A percentile compares a stretch with the other conserved stretches of the same genome.
Evolutionary conservation across 2,797 vertebrate genomes (phyloP).

Genomic region (Pipistrellus pygmaeus): DNA sequence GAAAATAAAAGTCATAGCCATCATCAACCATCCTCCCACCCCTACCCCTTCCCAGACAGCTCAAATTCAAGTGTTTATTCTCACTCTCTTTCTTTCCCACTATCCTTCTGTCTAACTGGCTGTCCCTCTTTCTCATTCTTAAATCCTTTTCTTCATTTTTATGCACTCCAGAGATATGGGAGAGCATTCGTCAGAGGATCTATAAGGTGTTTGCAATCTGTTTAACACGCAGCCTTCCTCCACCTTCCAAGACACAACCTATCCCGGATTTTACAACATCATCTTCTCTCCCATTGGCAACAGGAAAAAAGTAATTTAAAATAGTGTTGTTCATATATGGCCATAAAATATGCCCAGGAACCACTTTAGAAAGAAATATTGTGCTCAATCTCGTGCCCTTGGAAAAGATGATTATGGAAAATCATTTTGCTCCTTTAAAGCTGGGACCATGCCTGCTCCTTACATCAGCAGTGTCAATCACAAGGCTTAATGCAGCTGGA

Average conservation of each 20-base stretch:
- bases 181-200: background rate
- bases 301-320: constrained; percentile 25
- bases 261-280: background rate
- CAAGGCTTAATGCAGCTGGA: background rate
- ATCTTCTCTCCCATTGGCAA: background rate
- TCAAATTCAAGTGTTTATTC: background rate
- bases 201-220: background rate
- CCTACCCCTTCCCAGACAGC: background rate
- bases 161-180: background rate
- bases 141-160: background rate
- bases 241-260: background rate
- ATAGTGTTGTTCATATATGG: background rate
- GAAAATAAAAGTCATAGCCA: background rate
- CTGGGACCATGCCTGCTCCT: background rate
- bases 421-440: background rate
- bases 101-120: background rate
- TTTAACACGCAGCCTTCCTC: background rate
- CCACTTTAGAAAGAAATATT: background rate
- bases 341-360: background rate
- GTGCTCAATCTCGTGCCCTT: background rate
- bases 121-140: background rate
- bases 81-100: background rate
- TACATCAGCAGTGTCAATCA: background rate
- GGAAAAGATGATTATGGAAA: background rate
- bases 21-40: background rate